Evolutionary conservation across 2,113 vertebrate genomes (phyloP).

Genomic region (Myiagra hebetior): DNA sequence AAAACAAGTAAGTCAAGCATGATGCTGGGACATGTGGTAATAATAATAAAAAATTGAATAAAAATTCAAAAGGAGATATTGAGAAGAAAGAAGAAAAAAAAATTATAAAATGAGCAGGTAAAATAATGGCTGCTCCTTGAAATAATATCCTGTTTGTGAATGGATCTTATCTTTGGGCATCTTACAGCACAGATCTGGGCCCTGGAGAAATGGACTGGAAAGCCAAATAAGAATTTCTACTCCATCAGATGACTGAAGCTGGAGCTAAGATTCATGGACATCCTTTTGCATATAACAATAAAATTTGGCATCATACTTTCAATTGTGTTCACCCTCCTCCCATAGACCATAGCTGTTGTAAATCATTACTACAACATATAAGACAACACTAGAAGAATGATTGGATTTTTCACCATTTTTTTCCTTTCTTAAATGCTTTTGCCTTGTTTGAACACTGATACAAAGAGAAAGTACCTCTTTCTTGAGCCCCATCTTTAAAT

Average conservation of each 20-base stretch:
- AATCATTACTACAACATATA: neutral
- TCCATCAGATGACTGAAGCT: neutral
- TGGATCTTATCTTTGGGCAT: neutral
- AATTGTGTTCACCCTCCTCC: neutral
- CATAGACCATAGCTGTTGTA: neutral
- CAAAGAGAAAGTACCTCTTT: neutral
- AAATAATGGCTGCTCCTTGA: neutral
- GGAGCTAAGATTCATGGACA: neutral
- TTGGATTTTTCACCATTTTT: neutral
- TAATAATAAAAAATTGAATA: neutral
- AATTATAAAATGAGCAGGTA: neutral
- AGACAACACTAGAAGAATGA: neutral
- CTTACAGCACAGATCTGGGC: neutral
- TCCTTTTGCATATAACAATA: neutral
- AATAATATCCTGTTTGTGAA: neutral
- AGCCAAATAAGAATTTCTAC: neutral
- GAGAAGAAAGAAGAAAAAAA: accelerated
- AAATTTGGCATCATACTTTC: neutral
- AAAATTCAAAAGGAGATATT: neutral
- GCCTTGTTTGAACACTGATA: neutral
- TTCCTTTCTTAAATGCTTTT: neutral
- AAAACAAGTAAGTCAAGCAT: neutral
- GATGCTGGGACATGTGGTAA: neutral
- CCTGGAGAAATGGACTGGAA: neutral
- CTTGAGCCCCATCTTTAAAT: neutral